Evolutionary conservation across 2,113 vertebrate genomes (phyloP).

Genomic region (Calidris pygmaea): DNA sequence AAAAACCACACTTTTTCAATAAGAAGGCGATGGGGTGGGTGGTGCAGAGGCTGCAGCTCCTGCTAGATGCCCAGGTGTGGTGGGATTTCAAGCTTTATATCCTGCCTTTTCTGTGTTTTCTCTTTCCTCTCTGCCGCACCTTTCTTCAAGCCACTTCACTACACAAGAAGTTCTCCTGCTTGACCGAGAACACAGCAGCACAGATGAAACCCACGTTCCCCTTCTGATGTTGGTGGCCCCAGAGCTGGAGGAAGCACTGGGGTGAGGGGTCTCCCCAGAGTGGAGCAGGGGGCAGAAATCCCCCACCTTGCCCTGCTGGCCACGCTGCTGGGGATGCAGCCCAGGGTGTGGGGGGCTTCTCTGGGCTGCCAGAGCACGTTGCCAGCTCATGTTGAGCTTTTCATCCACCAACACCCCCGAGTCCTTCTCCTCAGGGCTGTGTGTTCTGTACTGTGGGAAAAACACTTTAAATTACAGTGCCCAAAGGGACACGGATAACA

Average conservation of each 20-base stretch:
- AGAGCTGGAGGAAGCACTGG: neutral
- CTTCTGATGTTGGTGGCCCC: neutral
- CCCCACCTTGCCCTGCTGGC: neutral
- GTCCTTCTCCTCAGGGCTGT: neutral
- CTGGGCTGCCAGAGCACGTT: neutral
- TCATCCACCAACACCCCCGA: neutral
- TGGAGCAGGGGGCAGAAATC: neutral
- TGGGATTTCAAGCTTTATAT: neutral
- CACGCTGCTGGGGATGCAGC: neutral
- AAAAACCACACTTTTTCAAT: neutral
- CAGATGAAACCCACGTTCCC: accelerated
- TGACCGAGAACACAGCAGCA: accelerated
- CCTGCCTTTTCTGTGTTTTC: neutral
- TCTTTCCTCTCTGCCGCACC: neutral
- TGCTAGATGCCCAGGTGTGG: neutral
- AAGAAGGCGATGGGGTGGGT: too few species aligned
- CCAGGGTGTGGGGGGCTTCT: neutral
- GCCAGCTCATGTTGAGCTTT: neutral
- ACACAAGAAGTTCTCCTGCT: neutral
- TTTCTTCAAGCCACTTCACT: neutral
- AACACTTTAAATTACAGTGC: neutral
- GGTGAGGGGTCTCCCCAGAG: neutral
- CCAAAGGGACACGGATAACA: accelerated
- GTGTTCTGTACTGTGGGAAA: neutral
- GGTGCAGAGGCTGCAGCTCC: neutral